Evolutionary conservation across 2,113 vertebrate genomes (phyloP), one percentile per base, ranked within the genome.

Genomic region (Lota lota): DNA sequence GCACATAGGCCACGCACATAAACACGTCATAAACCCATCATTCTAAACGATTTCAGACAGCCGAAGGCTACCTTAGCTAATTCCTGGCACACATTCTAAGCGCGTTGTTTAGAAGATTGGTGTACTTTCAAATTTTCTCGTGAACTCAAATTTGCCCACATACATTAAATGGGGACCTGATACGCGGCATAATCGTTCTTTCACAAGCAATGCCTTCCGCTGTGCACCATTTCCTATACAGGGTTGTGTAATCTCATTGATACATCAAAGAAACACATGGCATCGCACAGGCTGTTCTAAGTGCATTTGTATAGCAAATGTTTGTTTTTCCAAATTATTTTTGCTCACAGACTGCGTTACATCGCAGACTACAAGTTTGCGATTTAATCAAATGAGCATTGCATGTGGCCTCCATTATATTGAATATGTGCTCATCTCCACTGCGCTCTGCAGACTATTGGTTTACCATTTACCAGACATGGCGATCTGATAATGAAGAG

Each of bases 401-500:
- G 79, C 73, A 75, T 61, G n/a, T 63, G 40, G 70, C 72, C 70
- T 17, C 16, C 62, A 77, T 89, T 84, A 87, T 64, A 65, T 78
- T 68, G 76, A 66, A 87, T 83, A 79, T 8, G 18, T 65, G 19
- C 72, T 80, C 78, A 56, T 83, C 81, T 77, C 78, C 67, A 69
- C 75, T 82, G 40, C 76, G 64, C 36, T 10, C 24, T 36, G 4
- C 76, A 70, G 64, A 79, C 65, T 80, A 77, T 86, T 81, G 76
- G 81, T 85, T 28, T 81, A 78, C 78, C 84, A 72, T 87, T 85
- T 88, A 85, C 81, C 81, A 77, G 79, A 72, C 66, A 62, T 67
- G 73, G 78, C 70, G 75, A 80, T 85, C 83, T 72, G 81, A 87
- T 85, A 82, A 83, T 79, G 67, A 85, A 76, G 83, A 84, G 70